phyloP scores from a whole-genome alignment of 2,888 invertebrate genomes.

The Stenolophus ochropezus region DNA sequence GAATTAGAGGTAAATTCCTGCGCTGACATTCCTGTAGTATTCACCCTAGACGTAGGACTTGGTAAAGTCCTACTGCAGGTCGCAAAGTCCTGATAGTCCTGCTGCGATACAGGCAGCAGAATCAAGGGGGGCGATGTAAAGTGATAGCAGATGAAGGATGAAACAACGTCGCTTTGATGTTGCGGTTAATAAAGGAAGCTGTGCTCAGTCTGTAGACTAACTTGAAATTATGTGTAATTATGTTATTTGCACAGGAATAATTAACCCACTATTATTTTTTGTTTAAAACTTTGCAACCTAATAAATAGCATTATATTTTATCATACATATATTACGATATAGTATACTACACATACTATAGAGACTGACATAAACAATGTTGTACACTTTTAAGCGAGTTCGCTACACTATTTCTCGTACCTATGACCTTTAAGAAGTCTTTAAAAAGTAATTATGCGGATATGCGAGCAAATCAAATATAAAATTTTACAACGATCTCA shows the following conservation, averaged over 20 bases:
- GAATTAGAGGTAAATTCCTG: not conserved
- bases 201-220: not conserved
- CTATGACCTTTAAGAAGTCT: too few relatives aligned
- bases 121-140: not conserved
- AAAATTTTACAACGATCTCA: too few relatives aligned
- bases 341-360: too few relatives aligned
- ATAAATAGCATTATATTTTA: too few relatives aligned
- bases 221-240: not conserved
- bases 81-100: not conserved
- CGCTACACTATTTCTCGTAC: too few relatives aligned
- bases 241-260: not conserved
- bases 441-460: too few relatives aligned
- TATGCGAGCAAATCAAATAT: too few relatives aligned
- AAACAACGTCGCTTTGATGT: not conserved
- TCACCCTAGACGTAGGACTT: not conserved
- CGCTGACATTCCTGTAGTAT: not conserved
- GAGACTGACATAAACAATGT: too few relatives aligned
- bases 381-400: too few relatives aligned
- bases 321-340: too few relatives aligned
- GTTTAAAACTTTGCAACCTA: not conserved
- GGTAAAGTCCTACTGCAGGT: not conserved
- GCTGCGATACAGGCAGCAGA: not conserved
- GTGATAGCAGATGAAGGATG: not conserved
- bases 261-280: not conserved
- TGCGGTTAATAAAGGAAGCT: not conserved